Percentiles rank a stretch among this genome's conserved stretches.
Conservation (phyloP, 2,888 invertebrate genomes). For the Acrobasis consociella region DNA sequence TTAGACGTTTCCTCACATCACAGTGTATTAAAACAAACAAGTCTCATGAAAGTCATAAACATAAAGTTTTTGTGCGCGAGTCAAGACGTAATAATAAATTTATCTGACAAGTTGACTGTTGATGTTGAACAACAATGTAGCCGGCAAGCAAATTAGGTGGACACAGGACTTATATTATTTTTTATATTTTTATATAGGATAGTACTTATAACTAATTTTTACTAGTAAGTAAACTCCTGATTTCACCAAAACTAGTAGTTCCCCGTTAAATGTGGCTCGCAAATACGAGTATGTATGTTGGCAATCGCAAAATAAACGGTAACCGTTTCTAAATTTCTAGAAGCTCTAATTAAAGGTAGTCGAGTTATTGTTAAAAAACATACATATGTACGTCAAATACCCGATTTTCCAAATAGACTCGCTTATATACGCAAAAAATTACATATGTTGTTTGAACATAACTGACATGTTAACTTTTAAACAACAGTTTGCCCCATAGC, state of each 20-base stretch:
- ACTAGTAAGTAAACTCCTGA: constrained; percentile 5
- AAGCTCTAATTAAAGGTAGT: too few species aligned
- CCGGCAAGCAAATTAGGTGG: constrained; percentile 19
- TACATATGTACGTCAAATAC: too few species aligned
- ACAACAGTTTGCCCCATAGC: constrained; percentile 1
- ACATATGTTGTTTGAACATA: too few species aligned
- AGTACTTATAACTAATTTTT: too few species aligned
- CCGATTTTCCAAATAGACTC: too few species aligned
- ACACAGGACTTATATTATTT: not conserved
- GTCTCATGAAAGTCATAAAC: constrained; percentile 1
- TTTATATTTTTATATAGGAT: too few species aligned
- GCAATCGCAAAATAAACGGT: not conserved
- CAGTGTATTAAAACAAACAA: constrained; percentile 3
- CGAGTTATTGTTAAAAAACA: too few species aligned
- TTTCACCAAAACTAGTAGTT: not conserved
- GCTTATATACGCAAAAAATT: too few species aligned
- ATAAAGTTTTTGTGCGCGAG: not conserved
- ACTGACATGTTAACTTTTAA: not conserved
- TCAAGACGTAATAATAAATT: constrained; percentile 12
- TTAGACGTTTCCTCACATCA: not conserved
- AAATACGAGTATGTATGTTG: not conserved
- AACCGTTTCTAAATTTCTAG: too few species aligned
- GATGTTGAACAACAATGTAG: constrained; percentile 16
- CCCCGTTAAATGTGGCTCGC: not conserved
- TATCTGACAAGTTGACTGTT: constrained; percentile 17